phyloP scores from a whole-genome alignment of 2,888 invertebrate genomes.

The Stomorhina lunata region DNA sequence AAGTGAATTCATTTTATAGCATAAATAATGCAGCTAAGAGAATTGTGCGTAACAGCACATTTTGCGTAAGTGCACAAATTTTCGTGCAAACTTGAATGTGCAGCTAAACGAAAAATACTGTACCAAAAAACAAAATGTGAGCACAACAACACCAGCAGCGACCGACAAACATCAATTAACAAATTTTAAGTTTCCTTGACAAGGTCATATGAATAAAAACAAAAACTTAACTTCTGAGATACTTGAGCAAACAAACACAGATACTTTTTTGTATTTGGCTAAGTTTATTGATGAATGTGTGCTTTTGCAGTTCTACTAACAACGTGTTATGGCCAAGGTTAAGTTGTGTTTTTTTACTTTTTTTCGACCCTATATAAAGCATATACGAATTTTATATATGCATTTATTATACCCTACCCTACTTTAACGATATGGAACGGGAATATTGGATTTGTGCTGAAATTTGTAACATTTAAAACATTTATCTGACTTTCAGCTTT shows the following conservation, averaged over 20 bases:
- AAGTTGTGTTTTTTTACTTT: not conserved
- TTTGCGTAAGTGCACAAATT: too few species aligned
- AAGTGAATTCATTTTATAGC: too few species aligned
- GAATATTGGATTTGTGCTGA: too few species aligned
- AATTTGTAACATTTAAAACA: too few species aligned
- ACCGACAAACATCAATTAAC: constrained; percentile 31
- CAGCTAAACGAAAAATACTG: too few species aligned
- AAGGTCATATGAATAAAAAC: constrained; percentile 40
- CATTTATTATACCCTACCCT: too few species aligned
- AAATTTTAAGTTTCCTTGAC: constrained; percentile 57
- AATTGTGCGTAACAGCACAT: too few species aligned
- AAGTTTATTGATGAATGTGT: not conserved
- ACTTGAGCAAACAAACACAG: not conserved
- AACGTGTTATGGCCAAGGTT: constrained; percentile 26
- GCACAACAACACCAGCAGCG: not conserved
- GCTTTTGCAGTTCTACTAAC: constrained; percentile 4
- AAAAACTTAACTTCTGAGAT: not conserved
- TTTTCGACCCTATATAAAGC: not conserved
- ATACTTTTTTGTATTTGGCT: not conserved
- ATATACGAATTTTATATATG: not conserved
- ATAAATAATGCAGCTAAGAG: too few species aligned
- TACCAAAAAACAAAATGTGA: too few species aligned
- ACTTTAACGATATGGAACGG: too few species aligned
- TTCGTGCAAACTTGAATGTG: too few species aligned
- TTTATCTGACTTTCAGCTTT: too few species aligned